Base-by-base conservation (phyloP, 2,113 vertebrate genomes). In the Hucho hucho region DNA sequence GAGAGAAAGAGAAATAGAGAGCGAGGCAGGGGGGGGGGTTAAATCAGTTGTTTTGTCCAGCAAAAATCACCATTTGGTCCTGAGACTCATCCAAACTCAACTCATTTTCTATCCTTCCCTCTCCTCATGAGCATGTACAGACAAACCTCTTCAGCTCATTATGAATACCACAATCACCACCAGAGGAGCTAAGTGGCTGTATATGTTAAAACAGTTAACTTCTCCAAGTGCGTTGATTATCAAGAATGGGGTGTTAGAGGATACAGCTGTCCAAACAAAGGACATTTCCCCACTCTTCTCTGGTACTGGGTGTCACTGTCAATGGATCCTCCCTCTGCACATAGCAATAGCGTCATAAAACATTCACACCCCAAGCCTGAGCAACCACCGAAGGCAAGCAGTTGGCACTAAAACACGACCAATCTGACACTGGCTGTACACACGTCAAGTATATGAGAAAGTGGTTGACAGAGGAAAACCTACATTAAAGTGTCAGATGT, bases 241-340 rank as follows among this genome's bases (percentile, higher is more conserved):
- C 69, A 79, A 83, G 72, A 56, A 64, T 20, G 6, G 70, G 80
- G 85, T 64, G 12, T 43, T 26, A 20, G 78, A 80, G 83, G 80
- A 76, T 89, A 91, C 92, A 93, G 92, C 93, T 93, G 93, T 90
- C 88, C 87, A 92, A 92, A 94, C 92, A 93, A 93, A 92, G 85
- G 84, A 83, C 71, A 1, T 53, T 86, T 90, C 91, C 89, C 84
- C 88, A 89, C 88, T 92, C 87, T 79, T 90, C 83, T 65, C 88
- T 83, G 77, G 71, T 4, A 43, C 81, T 47, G 56, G 84, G 81
- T 86, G 85, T 89, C 89, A 84, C 76, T 74, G 78, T 88, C 81
- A 80, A 65, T 73, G 78, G 73, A 77, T 43, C 59, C 79, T 79
- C 78, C 56, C 78, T 80, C 79, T 72, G 69, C 75, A 72, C 58